phyloP scores from a whole-genome alignment of 2,113 vertebrate genomes.

The Gnathonemus echidnorhynchus region DNA sequence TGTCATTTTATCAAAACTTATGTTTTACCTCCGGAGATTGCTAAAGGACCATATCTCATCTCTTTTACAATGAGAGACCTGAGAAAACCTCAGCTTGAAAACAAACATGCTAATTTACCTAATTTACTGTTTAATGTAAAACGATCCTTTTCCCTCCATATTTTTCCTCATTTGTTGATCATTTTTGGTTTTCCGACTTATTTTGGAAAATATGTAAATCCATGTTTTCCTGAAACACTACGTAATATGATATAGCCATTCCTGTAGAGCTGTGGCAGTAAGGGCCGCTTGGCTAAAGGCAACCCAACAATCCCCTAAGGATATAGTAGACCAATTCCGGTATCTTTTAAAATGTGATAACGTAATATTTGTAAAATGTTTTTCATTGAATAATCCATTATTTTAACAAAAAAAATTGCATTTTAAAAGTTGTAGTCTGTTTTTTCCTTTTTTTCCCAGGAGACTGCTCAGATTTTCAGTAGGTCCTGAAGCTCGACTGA shows the following conservation, averaged over 20 bases:
- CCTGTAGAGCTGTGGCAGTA: background rate
- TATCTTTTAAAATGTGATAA: conserved; percentile 1
- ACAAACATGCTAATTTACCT: conserved; percentile 3
- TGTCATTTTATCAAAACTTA: background rate
- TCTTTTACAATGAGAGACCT: background rate
- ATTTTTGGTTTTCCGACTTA: background rate
- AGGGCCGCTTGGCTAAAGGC: background rate
- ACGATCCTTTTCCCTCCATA: background rate
- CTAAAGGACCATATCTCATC: background rate
- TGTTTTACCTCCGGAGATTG: background rate
- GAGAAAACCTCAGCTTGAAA: background rate
- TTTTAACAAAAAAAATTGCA: background rate
- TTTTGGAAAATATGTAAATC: background rate
- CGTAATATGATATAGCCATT: background rate
- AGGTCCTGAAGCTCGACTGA: background rate
- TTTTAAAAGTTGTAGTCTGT: background rate
- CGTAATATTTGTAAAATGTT: background rate
- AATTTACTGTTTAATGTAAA: background rate
- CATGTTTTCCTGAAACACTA: background rate
- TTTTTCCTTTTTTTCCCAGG: background rate
- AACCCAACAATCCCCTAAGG: background rate
- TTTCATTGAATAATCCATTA: conserved; percentile 3
- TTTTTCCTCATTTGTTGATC: background rate
- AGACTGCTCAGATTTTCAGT: background rate
- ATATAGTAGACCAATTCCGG: background rate